Base-by-base conservation (phyloP, 2,888 invertebrate species). In the Parnassius glacialis region DNA sequence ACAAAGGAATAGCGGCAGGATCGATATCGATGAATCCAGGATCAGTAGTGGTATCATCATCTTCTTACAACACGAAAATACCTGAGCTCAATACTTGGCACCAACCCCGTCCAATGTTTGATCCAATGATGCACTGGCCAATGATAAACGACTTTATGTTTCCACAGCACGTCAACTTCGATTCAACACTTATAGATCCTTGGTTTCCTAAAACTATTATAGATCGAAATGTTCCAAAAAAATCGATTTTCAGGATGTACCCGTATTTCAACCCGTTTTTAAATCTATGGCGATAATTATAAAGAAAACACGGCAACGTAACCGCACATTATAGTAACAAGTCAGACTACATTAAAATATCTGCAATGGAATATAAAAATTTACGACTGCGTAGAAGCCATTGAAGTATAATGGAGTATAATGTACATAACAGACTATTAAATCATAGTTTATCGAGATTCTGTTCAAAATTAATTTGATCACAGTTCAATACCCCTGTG, bases 11-110 rank as follows among this genome's bases (percentile, higher is more conserved):
- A 72, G 74, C 74, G 0, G 66, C 79, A 50, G 83, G 83, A 12
- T 75, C 76, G 2, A 79, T 85, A 12, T 73, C 77, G 13, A 71
- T 81, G 2, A 74, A 76, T 12, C 87, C 85, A 25, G 83, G 81
- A 2, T 80, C 81, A 10, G 76, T 84, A 0, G 73, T 81, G 1
- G 81, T 84, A 0, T 76, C 82, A 0, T 80, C 86, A 1, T 71
- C 81, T 13, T 20, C 61, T 16, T 58, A 62, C 25, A 61, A 44
- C 13, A 74, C 81, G 1, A 73, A 73, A 41, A 68, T 75, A 3
- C 11, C 50, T 55, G 64, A 52, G 65, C 64, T 1, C 57, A 70
- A 48, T 50, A 66, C 3, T 73, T 74, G 69, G 70, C 72, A 52
- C 57, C 60, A 13, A 63, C 71, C 16, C 63, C 67, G n/a, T 67